phyloP scores from a whole-genome alignment of 2,797 vertebrate species.

The Lophotriccus pileatus region DNA sequence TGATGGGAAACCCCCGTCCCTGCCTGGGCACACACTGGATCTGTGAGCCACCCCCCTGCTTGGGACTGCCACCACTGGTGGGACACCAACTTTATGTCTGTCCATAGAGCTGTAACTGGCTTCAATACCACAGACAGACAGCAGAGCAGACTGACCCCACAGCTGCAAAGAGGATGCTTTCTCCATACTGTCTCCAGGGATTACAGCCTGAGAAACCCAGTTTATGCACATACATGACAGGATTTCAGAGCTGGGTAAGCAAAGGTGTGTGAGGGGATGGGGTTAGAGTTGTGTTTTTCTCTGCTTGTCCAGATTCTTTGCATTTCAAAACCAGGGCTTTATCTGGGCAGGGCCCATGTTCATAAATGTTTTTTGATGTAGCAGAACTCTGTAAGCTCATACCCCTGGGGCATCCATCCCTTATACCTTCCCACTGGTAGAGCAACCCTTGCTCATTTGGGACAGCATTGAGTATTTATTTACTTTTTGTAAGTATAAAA shows the following conservation, averaged over 20 bases:
- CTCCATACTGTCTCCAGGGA: neutral
- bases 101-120: fast-evolving
- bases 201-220: neutral
- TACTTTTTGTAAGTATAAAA: neutral
- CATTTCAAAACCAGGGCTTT: neutral
- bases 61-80: neutral
- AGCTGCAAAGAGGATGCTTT: neutral
- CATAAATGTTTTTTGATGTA: neutral
- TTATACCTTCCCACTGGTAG: neutral
- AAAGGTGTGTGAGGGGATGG: neutral
- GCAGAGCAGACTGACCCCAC: neutral
- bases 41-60: neutral
- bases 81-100: neutral
- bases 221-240: fast-evolving
- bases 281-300: neutral
- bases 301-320: neutral
- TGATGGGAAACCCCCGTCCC: neutral
- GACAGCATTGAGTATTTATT: neutral
- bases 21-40: neutral
- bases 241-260: neutral
- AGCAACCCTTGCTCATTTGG: neutral
- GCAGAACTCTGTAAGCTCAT: neutral
- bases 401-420: neutral
- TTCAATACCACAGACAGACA: neutral
- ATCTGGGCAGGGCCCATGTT: neutral